These are phyloP conservation scores for Rattus norvegicus DNA, from an alignment of 2,113 vertebrate species.

Conservation along the genomic window DNA sequence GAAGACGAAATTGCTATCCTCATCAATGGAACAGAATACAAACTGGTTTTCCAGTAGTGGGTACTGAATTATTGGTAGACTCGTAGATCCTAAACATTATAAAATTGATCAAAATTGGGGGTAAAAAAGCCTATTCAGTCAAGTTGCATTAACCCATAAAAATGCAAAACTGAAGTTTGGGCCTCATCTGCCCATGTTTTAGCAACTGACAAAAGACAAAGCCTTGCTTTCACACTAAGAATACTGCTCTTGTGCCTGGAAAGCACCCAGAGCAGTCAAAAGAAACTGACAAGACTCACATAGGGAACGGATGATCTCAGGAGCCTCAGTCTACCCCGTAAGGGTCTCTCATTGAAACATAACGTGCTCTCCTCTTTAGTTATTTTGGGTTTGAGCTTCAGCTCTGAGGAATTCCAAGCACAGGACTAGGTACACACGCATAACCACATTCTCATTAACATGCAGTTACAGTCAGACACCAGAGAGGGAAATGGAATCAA, in stretches of 20 bases:
- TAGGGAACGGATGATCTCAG: neutral
- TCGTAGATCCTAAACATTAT: conserved; percentile 6
- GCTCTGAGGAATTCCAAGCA: neutral
- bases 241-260: neutral
- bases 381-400: neutral
- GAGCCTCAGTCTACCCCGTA: neutral
- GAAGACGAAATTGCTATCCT: conserved; percentile 20
- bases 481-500: neutral
- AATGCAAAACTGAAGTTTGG: neutral
- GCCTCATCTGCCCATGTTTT: neutral
- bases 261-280: neutral
- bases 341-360: neutral
- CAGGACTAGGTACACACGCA: neutral
- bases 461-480: neutral
- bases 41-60: neutral
- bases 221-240: neutral
- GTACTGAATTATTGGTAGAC: neutral
- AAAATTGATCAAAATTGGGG: neutral
- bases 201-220: neutral
- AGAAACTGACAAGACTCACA: neutral
- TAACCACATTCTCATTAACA: too few species aligned
- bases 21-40: neutral
- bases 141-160: neutral
- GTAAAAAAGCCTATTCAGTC: neutral
- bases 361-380: neutral